Base-by-base conservation (phyloP, 2,888 invertebrate genomes). In the Drosophila longiperda region DNA sequence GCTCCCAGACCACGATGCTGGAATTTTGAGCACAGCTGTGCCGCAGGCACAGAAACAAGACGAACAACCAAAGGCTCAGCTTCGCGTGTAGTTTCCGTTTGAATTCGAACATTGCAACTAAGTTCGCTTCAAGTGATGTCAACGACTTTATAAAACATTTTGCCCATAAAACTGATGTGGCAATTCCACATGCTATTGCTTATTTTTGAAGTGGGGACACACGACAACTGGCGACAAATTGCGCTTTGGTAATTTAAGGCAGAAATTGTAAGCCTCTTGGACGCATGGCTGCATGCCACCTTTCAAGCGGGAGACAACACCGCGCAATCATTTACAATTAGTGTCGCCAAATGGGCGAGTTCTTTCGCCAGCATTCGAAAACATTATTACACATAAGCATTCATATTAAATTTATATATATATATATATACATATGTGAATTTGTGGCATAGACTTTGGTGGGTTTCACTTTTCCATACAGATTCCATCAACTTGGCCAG, bases 191-290 rank as follows among this genome's bases (percentile, higher is more conserved):
- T 65, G 55, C 62, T 57, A 64, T 58, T 34, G 71, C 69, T 68
- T 57, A 62, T 53, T 59, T 65, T 42, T 60, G 57, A 61, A 64
- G 69, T 69, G 66, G 71, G 63, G 53, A 48, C 52, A 32, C 61
- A 40, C 20, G n/a, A 29, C 50, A 58, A 60, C 73, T 87, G 86
- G 88, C 85, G 91, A 89, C 83, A 91, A 87, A 89, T 87, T 89
- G 82, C 77, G 85, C 73, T 78, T 83, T 90, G 80, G 80, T 90
- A 91, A 91, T 91, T 91, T 84, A 71, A 88, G 89, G 59, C 82
- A 69, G 34, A 74, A 83, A 87, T 82, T 89, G 82, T 84, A 49
- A 73, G 73, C 73, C 73, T 54, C 76, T 74, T 23, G 40, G 32
- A 75, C 68, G 74, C 74, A 58, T 78, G 58, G 78, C 38, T 78